Evolutionary conservation across 2,113 vertebrate genomes (phyloP), one percentile per base, ranked within the genome.

Genomic region (Ascaphus truei): DNA sequence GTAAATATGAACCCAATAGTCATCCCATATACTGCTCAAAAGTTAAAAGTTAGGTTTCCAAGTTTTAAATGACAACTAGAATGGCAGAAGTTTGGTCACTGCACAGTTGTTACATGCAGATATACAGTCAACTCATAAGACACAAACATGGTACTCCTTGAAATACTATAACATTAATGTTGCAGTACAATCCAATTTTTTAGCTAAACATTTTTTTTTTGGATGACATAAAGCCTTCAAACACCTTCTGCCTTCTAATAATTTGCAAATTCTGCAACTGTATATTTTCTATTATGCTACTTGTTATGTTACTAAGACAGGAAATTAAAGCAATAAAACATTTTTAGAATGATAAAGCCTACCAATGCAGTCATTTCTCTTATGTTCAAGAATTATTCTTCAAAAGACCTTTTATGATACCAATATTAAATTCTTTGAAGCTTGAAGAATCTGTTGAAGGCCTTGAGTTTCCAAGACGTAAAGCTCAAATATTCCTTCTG

Each of bases 301-400:
- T 85, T 89, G 87, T 89, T 90, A 91, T 84, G 85, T 87, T 83
- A 83, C 81, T 85, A 89, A 85, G 86, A 86, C 85, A 90, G 89
- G 87, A 91, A 92, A 92, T 92, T 89, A 90, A 91, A 86, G 85
- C 81, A 84, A 89, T 92, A 90, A 90, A 91, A 90, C 82, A 88
- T 80, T 85, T 83, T 79, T 75, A 77, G 77, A 89, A 85, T 75
- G 80, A 88, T 86, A 82, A 79, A 83, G 76, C 76, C 76, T 76
- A 81, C 76, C 85, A 76, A 74, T 68, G 71, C 85, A 84, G 83
- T 85, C 77, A 85, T 88, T 92, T 87, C 86, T 91, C 87, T 85
- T 88, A 80, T 73, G 72, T 85, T 85, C 74, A 67, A 73, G 72
- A 82, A 82, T 81, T 89, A 89, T 83, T 91, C 84, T 89, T 91